phyloP scores from a whole-genome alignment of 2,113 vertebrate genomes.

The Phaethornis superciliosus region DNA sequence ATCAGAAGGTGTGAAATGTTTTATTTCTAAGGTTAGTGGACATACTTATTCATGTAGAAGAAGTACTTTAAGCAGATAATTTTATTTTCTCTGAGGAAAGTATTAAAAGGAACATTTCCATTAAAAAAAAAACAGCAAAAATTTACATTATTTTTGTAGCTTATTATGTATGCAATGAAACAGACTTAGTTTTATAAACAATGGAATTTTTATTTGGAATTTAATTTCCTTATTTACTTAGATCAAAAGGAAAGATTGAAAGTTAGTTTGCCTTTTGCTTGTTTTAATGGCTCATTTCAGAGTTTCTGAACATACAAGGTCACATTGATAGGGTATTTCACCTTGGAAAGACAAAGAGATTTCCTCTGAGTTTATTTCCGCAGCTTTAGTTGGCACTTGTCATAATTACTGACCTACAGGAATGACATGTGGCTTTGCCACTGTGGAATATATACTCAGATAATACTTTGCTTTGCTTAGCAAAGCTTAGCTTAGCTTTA shows the following conservation, averaged over 20 bases:
- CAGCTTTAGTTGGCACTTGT: not conserved
- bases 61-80: not conserved
- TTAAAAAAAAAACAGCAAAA: not conserved
- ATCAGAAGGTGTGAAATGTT: slow-evolving; percentile 43
- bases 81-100: not conserved
- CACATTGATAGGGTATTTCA: not conserved
- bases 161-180: slow-evolving; percentile 16
- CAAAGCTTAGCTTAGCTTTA: not conserved
- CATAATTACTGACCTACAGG: not conserved
- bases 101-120: not conserved
- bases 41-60: not conserved
- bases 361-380: not conserved
- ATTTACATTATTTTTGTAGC: not conserved
- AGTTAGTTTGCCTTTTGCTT: not conserved
- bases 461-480: not conserved
- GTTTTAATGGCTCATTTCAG: not conserved
- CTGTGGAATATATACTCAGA: not conserved
- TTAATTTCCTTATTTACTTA: slow-evolving; percentile 30
- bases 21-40: slow-evolving; percentile 15
- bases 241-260: not conserved
- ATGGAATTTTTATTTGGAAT: not conserved
- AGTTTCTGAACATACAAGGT: not conserved
- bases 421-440: not conserved
- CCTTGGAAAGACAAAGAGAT: not conserved
- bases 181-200: not conserved